phyloP scores from a whole-genome alignment of 1,140 invertebrate genomes.

The Sinella curviseta region DNA sequence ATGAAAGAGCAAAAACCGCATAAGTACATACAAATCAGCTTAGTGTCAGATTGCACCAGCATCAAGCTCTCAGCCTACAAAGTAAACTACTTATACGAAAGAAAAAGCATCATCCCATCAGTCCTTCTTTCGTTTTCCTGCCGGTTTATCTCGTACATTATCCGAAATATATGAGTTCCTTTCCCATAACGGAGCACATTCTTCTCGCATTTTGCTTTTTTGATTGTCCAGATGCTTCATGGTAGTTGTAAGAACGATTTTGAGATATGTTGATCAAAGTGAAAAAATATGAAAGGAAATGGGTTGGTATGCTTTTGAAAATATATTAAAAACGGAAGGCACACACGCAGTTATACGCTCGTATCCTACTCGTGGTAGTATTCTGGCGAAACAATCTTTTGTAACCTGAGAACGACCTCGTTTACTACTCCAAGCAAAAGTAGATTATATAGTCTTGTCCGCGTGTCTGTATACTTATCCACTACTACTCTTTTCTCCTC shows the following conservation, averaged over 20 bases:
- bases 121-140: neutral
- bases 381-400: neutral
- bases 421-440: slow-evolving; percentile 9
- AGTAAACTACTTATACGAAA: neutral
- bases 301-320: neutral
- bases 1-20: neutral
- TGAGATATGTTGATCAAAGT: neutral
- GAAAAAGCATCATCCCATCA: neutral
- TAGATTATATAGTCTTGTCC: slow-evolving; percentile 8
- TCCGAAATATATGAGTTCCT: neutral
- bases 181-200: neutral
- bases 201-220: slow-evolving; percentile 3
- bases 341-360: too few species aligned
- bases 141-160: neutral
- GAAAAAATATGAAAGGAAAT: neutral
- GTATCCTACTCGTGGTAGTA: too few species aligned
- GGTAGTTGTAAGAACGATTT: too few species aligned
- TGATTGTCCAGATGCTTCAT: slow-evolving; percentile 14
- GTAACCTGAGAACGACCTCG: slow-evolving; percentile 8
- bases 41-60: slow-evolving; percentile 12
- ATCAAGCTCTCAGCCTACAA: neutral
- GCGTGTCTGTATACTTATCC: neutral
- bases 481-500: neutral
- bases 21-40: slow-evolving; percentile 23
- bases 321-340: neutral